phyloP scores from a whole-genome alignment of 2,888 invertebrate species.

The Dastarcus helophoroides region DNA sequence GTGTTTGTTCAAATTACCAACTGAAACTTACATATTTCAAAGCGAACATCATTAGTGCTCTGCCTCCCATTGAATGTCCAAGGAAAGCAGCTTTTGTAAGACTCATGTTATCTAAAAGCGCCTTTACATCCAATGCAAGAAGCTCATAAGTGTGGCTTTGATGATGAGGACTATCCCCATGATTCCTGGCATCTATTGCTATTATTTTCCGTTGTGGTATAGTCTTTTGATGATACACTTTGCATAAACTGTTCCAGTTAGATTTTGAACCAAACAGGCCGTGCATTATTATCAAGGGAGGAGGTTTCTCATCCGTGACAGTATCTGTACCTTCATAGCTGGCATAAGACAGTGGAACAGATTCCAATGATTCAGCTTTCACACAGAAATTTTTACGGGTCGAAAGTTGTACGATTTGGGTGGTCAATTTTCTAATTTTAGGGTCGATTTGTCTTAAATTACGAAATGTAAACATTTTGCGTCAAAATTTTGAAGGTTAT shows the following conservation, averaged over 20 bases:
- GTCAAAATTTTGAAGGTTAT: too few species aligned
- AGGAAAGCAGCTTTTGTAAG: slow-evolving; percentile 57
- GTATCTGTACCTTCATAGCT: slow-evolving; percentile 47
- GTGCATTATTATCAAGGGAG: slow-evolving; percentile 75
- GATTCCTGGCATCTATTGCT: slow-evolving; percentile 83
- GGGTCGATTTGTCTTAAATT: too few species aligned
- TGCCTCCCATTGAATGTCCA: slow-evolving; percentile 96
- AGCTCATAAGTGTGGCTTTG: slow-evolving; percentile 58
- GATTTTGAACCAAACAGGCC: slow-evolving; percentile 78
- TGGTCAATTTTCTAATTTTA: too few species aligned
- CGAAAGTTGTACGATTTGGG: too few species aligned
- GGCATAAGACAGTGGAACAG: slow-evolving; percentile 56
- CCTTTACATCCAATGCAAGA: slow-evolving; percentile 62
- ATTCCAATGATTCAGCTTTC: too few species aligned
- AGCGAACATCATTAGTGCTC: slow-evolving; percentile 76
- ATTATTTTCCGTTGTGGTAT: slow-evolving; percentile 59
- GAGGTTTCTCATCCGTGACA: slow-evolving; percentile 22
- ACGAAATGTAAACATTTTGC: too few species aligned
- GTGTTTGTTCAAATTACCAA: neutral
- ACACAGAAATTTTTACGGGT: neutral
- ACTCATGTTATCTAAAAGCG: slow-evolving; percentile 50
- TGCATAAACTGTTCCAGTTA: slow-evolving; percentile 75
- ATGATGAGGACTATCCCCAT: slow-evolving; percentile 84
- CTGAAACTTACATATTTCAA: slow-evolving; percentile 48
- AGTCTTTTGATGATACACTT: slow-evolving; percentile 43